phyloP scores from a whole-genome alignment of 2,113 vertebrate species.

The Mus spicilegus region DNA sequence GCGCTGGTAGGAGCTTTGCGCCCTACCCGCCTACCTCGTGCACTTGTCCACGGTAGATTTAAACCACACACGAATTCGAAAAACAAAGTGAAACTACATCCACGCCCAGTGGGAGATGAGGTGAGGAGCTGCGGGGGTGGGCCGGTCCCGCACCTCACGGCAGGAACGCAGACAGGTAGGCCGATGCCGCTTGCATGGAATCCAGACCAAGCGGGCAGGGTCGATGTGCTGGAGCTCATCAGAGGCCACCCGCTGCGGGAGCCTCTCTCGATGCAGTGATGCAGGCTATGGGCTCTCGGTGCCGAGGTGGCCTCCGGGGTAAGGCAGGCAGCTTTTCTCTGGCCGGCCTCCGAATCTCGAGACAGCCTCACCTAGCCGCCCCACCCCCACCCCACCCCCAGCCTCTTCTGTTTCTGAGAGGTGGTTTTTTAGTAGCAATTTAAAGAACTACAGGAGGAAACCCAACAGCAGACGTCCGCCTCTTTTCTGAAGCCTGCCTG shows the following conservation, averaged over 20 bases:
- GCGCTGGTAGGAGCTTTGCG: not conserved
- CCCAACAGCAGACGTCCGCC: not conserved
- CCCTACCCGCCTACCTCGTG: not conserved
- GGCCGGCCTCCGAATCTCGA: not conserved
- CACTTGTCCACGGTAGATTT: not conserved
- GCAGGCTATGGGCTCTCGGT: fast-evolving
- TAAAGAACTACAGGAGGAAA: not conserved
- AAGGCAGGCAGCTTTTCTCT: not conserved
- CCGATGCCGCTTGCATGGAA: not conserved
- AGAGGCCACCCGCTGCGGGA: fast-evolving
- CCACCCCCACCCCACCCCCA: not conserved
- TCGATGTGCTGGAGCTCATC: fast-evolving
- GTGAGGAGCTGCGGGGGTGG: not conserved
- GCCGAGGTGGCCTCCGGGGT: not conserved
- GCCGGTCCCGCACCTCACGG: not conserved
- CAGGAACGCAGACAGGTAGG: not conserved
- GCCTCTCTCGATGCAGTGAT: not conserved
- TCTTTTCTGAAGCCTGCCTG: not conserved
- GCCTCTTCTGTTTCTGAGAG: slow-evolving; percentile 60
- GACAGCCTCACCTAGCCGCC: not conserved
- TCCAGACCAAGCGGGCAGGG: not conserved
- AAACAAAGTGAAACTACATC: not conserved
- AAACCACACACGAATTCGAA: not conserved
- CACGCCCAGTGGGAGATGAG: not conserved
- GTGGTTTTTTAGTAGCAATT: not conserved